Evolutionary conservation across 2,113 vertebrate genomes (phyloP).

Genomic region (Lanius collurio): DNA sequence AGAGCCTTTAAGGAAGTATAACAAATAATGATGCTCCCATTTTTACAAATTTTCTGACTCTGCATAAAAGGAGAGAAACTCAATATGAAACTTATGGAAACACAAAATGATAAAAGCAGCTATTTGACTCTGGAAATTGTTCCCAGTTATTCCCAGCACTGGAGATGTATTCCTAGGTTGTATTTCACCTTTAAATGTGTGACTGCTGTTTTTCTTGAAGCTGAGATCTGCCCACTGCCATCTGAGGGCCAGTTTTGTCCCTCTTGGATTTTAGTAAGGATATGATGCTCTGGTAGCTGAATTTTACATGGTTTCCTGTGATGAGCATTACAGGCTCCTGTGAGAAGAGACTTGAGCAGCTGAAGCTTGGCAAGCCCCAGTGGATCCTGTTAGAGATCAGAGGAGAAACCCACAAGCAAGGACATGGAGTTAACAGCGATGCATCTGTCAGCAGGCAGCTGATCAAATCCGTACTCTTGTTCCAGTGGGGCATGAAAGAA

Average conservation of each 20-base stretch:
- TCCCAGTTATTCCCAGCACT: neutral
- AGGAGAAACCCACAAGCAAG: slow-evolving; percentile 37
- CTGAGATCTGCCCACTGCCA: neutral
- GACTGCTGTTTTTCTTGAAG: slow-evolving; percentile 19
- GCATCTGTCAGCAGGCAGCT: slow-evolving; percentile 48
- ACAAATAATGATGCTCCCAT: slow-evolving; percentile 9
- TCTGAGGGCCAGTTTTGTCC: neutral
- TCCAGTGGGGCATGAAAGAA: slow-evolving; percentile 61
- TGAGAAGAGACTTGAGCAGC: slow-evolving; percentile 11
- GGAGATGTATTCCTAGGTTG: neutral
- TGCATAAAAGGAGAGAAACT: slow-evolving; percentile 5
- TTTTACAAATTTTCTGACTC: slow-evolving; percentile 36
- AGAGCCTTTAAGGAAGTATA: slow-evolving; percentile 21
- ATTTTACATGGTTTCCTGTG: slow-evolving; percentile 16
- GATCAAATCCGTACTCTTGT: neutral
- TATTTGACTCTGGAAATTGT: slow-evolving; percentile 6
- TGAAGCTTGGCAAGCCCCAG: slow-evolving; percentile 1
- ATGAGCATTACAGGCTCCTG: neutral
- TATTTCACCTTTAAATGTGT: neutral
- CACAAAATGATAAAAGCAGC: slow-evolving; percentile 20
- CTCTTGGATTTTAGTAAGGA: neutral
- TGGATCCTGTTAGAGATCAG: slow-evolving; percentile 45
- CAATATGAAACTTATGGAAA: neutral
- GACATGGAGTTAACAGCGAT: slow-evolving; percentile 27
- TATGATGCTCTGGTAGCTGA: neutral